Base-by-base conservation (phyloP, 2,888 invertebrate genomes). In the Cephus spinipes region DNA sequence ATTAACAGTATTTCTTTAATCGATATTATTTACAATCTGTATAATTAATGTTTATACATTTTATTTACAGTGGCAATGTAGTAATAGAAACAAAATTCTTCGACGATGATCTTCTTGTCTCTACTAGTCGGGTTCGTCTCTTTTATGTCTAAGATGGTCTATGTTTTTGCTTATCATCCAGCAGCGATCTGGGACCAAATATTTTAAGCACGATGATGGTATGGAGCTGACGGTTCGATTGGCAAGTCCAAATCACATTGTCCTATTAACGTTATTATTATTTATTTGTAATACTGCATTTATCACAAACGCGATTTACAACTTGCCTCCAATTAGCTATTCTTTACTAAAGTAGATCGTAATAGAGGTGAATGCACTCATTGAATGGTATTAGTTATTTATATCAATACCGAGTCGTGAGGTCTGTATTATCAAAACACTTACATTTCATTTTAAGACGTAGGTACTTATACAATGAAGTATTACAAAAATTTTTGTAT, bases 41-140 rank as follows among this genome's bases (percentile, higher is more conserved):
- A 12, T 75, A 23, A n/a, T 32, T 23, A 69, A 76, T 75, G 71
- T 4, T 69, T 34, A 15, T 32, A 71, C 23, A 83, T 83, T 81
- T 87, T 81, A 82, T 86, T 94, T 95, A 80, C 93, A 98, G 98
- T 92, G 98, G 99, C 12, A 98, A 99, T 90, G 96, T 98, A 76
- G 97, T 98, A 35, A 98, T 99, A 84, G 98, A 99, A 93, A 99
- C 98, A 0, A 97, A 97, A 91, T 99, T 99, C 92, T 99, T 95
- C 91, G 99, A 99, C 91, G 98, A 97, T 85, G 97, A 98, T 88
- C 93, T 98, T 75, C 94, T 98, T 85, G 97, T 99, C 84, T 97
- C 98, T 81, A 98, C 98, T 74, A 99, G 99, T 31, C 96, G 95
- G 92, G 98, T 99, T 79, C 95, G 99, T 80, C 94, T 99, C 74